phyloP scores from a whole-genome alignment of 2,797 vertebrate genomes.

The Helostoma temminkii region DNA sequence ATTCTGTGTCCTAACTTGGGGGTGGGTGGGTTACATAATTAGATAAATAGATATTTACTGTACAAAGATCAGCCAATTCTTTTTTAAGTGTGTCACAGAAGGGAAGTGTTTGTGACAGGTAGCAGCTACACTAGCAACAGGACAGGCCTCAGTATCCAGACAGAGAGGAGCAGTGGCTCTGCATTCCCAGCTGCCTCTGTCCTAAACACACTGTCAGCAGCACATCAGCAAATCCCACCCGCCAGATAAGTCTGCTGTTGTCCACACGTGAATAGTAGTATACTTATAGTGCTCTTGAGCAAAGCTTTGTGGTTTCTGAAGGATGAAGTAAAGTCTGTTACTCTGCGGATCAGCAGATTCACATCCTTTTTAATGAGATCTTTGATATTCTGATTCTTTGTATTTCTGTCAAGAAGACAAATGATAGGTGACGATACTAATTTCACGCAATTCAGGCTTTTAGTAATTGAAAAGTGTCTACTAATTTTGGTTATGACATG shows the following conservation, averaged over 20 bases:
- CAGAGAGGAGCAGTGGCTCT: slow-evolving; percentile 50
- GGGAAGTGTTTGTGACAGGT: background rate
- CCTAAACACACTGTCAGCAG: slow-evolving; percentile 66
- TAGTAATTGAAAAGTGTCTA: background rate
- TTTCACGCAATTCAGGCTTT: background rate
- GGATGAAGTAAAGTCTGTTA: background rate
- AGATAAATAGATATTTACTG: too few species aligned
- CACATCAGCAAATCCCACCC: slow-evolving; percentile 38
- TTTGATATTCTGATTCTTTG: background rate
- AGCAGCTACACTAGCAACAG: slow-evolving; percentile 30
- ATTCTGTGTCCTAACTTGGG: too few species aligned
- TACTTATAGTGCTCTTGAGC: slow-evolving; percentile 3
- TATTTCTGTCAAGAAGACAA: background rate
- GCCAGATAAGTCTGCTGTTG: slow-evolving; percentile 1
- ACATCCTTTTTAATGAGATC: background rate
- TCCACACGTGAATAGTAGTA: background rate
- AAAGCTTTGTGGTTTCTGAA: background rate
- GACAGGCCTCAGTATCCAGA: slow-evolving; percentile 55
- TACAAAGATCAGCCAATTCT: too few species aligned
- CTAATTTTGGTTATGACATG: background rate
- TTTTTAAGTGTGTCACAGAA: background rate
- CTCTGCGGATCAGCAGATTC: background rate
- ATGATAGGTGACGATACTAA: background rate
- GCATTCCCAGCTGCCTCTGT: slow-evolving; percentile 75
- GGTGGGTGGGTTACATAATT: too few species aligned